Evolutionary conservation across 2,888 invertebrate genomes (phyloP), one percentile per base, ranked within the genome.

Genomic region (Harpagoxenus sublaevis): DNA sequence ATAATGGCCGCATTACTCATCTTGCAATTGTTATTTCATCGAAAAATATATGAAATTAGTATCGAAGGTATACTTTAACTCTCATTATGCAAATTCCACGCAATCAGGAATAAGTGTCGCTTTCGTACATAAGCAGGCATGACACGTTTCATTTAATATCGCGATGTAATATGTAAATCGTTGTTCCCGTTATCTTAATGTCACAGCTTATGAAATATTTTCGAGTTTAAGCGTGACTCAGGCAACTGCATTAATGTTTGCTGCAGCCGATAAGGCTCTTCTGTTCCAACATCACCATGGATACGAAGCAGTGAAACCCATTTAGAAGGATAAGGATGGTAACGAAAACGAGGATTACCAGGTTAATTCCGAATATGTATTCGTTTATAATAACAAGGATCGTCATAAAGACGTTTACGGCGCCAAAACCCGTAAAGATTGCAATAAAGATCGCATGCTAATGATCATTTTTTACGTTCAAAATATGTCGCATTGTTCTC

Each of bases 361-460:
- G 70, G 78, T 89, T 85, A 89, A 91, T 75, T 88, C 89, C 6
- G 86, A 87, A 60, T 89, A 91, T 79, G 86, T 89, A 70, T 89
- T 84, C 55, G 83, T 89, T 65, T 88, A 89, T 51, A 87, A 85
- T 35, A 86, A 87, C 51, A 85, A 88, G 73, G 88, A 89, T 78
- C 85, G 89, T 78, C 87, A 87, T 84, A 87, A 86, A 66, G 89
- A 90, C 74, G 10, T n/a, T 51, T 8, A 79, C 63, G 31, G 23
- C 9, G 35, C 18, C 3, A 23, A 35, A 35, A 35, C 10, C 15
- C 68, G 53, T 51, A 66, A 86, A 51, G 53, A 65, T 55, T 57
- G 78, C 65, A 57, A 81, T 63, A 35, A 51, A 82, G 62, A 82
- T 73, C 12, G n/a, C 51, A 18, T 39, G 51, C 77, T 75, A 75